Evolutionary conservation across 2,797 vertebrate genomes (phyloP).

Genomic region (Mus minutoides): DNA sequence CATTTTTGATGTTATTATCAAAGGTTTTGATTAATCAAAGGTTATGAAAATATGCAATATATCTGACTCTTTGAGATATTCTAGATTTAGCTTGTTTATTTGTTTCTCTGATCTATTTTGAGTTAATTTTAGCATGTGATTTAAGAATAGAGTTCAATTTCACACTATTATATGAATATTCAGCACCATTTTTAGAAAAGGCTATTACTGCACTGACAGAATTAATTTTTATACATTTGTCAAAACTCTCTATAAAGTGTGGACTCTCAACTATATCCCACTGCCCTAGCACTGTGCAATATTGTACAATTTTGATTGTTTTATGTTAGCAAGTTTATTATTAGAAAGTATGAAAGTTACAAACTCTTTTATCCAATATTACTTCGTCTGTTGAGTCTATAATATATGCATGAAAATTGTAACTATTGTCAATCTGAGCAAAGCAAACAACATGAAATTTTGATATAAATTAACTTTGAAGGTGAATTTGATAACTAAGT

Average conservation of each 20-base stretch:
- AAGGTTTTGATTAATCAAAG: background rate
- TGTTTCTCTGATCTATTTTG: background rate
- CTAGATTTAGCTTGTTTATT: background rate
- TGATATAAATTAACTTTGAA: background rate
- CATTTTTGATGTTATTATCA: background rate
- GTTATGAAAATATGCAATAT: background rate
- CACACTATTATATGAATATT: background rate
- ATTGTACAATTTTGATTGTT: background rate
- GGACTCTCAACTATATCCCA: background rate
- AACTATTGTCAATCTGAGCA: background rate
- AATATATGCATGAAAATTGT: background rate
- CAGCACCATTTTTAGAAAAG: background rate
- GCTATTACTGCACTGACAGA: background rate
- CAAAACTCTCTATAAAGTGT: background rate
- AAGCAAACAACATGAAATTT: background rate
- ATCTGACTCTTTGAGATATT: background rate
- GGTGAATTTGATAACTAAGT: background rate
- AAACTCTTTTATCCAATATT: background rate
- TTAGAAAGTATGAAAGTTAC: background rate
- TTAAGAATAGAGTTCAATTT: background rate
- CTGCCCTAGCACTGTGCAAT: background rate
- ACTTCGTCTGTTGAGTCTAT: background rate
- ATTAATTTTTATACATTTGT: background rate
- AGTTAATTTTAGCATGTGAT: background rate
- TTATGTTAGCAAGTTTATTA: background rate